Percentiles rank a stretch among this genome's conserved stretches.
phyloP scores from a whole-genome alignment of 1,140 invertebrate genomes.

The Anagrus nilaparvatae region DNA sequence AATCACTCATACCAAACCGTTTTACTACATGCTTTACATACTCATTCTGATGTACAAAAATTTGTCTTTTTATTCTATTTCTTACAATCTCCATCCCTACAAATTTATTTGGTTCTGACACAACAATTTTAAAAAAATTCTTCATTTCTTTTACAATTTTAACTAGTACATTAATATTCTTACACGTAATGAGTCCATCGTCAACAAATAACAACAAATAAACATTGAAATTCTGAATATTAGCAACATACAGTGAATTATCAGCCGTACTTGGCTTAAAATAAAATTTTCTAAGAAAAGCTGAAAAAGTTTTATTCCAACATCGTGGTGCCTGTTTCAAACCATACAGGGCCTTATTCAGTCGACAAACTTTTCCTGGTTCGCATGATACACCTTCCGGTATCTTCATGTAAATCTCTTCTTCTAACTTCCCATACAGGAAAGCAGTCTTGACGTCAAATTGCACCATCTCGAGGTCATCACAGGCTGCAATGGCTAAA shows the following conservation, averaged over 20 bases:
- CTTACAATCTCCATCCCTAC: conserved; percentile 11
- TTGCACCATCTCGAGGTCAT: no score
- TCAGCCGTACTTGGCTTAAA: conserved; percentile 21
- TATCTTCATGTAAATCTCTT: no score
- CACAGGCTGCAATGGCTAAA: conserved; percentile 20
- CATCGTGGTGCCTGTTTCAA: conserved; percentile 28
- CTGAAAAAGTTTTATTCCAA: conserved; percentile 27
- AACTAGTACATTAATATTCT: no score
- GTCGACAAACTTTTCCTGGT: conserved; percentile 20
- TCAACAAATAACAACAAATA: conserved; percentile 29
- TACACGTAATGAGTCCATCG: conserved; percentile 25
- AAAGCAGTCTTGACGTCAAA: no score
- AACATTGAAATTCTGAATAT: conserved; percentile 11
- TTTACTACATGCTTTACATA: conserved; percentile 5
- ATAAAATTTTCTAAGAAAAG: conserved; percentile 19
- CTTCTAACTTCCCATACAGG: no score
- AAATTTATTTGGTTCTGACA: conserved; percentile 3
- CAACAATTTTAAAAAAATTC: conserved; percentile 7
- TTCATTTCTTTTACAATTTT: not conserved
- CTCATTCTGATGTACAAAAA: conserved; percentile 6
- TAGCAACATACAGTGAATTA: conserved; percentile 26
- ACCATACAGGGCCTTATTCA: conserved; percentile 33
- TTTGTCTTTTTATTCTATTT: not conserved
- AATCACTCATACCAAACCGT: conserved; percentile 2
- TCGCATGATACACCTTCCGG: conserved; percentile 5